Evolutionary conservation across 2,888 invertebrate species (phyloP).

Genomic region (Eurytoma adleriae): DNA sequence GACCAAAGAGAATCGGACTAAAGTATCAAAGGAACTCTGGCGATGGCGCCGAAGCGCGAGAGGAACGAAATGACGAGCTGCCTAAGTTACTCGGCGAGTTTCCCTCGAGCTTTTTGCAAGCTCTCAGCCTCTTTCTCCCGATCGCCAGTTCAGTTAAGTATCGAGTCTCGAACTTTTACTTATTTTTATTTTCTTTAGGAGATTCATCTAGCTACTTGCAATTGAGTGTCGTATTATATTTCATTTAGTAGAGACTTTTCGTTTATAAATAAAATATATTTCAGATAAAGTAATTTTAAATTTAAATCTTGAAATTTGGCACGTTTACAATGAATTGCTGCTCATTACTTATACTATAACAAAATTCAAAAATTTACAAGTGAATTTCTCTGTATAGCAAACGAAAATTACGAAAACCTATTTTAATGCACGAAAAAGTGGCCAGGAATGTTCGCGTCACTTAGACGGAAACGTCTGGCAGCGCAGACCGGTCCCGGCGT

Average conservation of each 20-base stretch:
- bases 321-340: too few relatives aligned
- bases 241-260: too few relatives aligned
- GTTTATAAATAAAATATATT: too few relatives aligned
- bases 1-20: neutral
- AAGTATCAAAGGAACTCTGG: conserved; percentile 28
- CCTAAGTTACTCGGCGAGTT: conserved; percentile 23
- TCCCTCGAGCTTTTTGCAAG: neutral
- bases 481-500: conserved; percentile 18
- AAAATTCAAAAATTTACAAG: too few relatives aligned
- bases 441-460: neutral
- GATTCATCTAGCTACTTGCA: neutral
- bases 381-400: too few relatives aligned
- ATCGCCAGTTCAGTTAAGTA: neutral
- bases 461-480: neutral
- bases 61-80: conserved; percentile 36
- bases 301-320: too few relatives aligned
- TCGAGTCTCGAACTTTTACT: too few relatives aligned
- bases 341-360: too few relatives aligned
- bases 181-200: neutral
- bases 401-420: too few relatives aligned
- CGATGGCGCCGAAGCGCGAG: neutral
- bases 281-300: too few relatives aligned
- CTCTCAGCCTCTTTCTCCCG: neutral
- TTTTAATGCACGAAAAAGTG: too few relatives aligned
- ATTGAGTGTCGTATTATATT: too few relatives aligned